Percentiles rank a stretch among this genome's conserved stretches.
Evolutionary conservation across 2,797 vertebrate species (phyloP).

Genomic region (Merluccius polli): DNA sequence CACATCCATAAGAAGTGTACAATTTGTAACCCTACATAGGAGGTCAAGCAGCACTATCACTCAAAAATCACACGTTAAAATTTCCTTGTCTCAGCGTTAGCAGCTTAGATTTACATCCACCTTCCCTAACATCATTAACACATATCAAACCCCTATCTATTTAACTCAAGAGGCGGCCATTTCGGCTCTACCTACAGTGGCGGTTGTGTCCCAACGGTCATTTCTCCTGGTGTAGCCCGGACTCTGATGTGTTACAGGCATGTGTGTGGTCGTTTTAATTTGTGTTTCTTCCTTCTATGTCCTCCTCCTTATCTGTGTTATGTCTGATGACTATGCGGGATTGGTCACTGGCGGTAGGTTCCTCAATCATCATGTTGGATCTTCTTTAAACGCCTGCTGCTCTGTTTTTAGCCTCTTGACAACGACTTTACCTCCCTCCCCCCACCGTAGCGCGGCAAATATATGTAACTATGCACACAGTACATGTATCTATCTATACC

Average conservation of each 20-base stretch:
- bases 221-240: slow-evolving; percentile 84
- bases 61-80: too few relatives aligned
- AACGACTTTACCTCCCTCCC: slow-evolving; percentile 64
- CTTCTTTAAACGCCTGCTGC: slow-evolving; percentile 83
- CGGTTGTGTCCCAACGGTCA: slow-evolving; percentile 65
- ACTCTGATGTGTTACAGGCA: slow-evolving; percentile 69
- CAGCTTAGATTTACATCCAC: too few relatives aligned
- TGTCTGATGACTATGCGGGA: slow-evolving; percentile 99
- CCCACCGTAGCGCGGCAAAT: slow-evolving; percentile 78
- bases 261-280: slow-evolving; percentile 97
- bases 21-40: too few relatives aligned
- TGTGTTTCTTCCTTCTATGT: slow-evolving; percentile 99
- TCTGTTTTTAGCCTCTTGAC: slow-evolving; percentile 82
- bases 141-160: too few relatives aligned
- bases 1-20: not conserved
- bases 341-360: slow-evolving; percentile 98
- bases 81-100: too few relatives aligned
- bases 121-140: too few relatives aligned
- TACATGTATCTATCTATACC: slow-evolving; percentile 76
- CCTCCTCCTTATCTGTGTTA: slow-evolving; percentile 94
- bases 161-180: too few relatives aligned
- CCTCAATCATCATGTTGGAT: slow-evolving; percentile 88
- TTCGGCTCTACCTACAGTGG: too few relatives aligned
- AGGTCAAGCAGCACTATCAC: too few relatives aligned
- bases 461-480: slow-evolving; percentile 81